Base-by-base conservation (phyloP, 2,797 vertebrate species). In the Spinibarbus caldwelli region DNA sequence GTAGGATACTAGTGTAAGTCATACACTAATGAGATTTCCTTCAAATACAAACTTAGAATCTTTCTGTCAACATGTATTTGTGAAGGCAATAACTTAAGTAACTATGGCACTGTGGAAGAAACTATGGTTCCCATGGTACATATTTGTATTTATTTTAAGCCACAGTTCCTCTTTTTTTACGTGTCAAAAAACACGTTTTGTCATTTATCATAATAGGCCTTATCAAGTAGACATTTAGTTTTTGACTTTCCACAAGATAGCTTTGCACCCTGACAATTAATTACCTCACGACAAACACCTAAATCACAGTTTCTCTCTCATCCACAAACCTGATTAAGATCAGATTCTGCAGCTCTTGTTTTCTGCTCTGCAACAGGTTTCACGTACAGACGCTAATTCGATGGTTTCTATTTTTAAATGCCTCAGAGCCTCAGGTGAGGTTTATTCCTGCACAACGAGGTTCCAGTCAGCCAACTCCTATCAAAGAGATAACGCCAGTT, bases 401-500 rank as follows among this genome's bases (percentile, higher is more conserved):
- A 83, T 59, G 38, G 31, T 38, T 89, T 88, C 91, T 92, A 91
- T 90, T 91, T 91, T 90, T 91, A 88, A 90, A 88, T 77, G 49
- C 29, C 70, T 80, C 41, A 57, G 78, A 80, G 83, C 90, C 89
- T 89, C 88, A 91, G 90, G 90, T 91, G 86, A 91, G 86, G 86
- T 88, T 87, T 87, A 91, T 90, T 90, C 87, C 87, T 84, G 91
- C 67, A 62, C 81, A 43, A 57, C 75, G 73, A 84, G 73, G 76
- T 86, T 90, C 85, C 88, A 89, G 84, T 85, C 90, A 89, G 72
- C 87, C 82, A 88, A 81, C 87, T 90, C 82, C 88, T 87, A 90
- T 89, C 90, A 90, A 85, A 89, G 87, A 90, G 88, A 90, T 90
- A 91, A 88, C 88, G 67, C 31, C 82, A 83, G 91, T 91, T 89